These are phyloP conservation scores for Spisula subtruncata DNA, from an alignment of 2,888 invertebrate species.

Conservation along the genomic window DNA sequence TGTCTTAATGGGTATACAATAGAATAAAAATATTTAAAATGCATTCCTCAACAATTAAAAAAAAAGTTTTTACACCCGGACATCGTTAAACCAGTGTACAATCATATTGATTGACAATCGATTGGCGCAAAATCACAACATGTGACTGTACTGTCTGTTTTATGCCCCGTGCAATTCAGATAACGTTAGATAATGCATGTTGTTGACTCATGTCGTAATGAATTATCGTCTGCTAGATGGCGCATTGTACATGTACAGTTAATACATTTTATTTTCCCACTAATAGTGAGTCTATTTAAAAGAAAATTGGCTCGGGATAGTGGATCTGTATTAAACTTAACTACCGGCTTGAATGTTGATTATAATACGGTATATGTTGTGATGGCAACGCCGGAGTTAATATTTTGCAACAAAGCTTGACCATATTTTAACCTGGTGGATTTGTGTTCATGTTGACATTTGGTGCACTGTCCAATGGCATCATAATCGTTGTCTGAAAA, in stretches of 20 bases:
- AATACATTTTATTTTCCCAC: not conserved
- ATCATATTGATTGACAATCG: not conserved
- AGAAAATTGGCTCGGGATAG: not conserved
- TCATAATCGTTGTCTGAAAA: no score
- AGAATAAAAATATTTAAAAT: no score
- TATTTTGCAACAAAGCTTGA: no score
- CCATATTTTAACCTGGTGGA: no score
- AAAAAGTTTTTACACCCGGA: no score
- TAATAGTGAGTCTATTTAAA: not conserved
- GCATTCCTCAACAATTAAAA: no score
- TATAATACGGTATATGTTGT: no score
- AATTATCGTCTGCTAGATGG: not conserved
- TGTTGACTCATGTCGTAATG: not conserved
- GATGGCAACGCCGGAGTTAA: no score
- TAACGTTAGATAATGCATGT: not conserved
- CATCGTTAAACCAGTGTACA: constrained; percentile 12
- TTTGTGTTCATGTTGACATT: no score
- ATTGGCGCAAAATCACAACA: not conserved
- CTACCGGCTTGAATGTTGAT: not conserved
- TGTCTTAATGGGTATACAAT: no score
- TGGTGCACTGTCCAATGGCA: no score
- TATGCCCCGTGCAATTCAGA: not conserved
- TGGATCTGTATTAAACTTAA: not conserved
- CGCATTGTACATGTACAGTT: not conserved
- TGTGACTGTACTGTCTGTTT: no score